These are phyloP conservation scores for Pandemis cinnamomeana DNA, from an alignment of 2,888 invertebrate species.

Conservation along the genomic window DNA sequence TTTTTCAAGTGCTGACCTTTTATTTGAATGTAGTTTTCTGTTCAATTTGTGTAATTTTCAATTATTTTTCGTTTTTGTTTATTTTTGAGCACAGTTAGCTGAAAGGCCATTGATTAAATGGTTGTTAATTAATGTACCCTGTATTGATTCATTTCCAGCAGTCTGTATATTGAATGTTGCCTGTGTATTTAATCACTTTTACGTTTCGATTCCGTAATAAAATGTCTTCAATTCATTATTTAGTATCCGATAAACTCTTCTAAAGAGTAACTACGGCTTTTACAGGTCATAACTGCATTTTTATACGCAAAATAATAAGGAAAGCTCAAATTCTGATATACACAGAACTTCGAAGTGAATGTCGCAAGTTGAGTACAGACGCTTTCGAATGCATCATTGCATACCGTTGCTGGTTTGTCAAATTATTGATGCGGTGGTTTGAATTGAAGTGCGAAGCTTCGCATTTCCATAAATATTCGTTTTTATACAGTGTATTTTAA, in stretches of 20 bases:
- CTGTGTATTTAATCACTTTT: conserved; percentile 47
- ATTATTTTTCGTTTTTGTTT: background rate
- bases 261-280: background rate
- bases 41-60: background rate
- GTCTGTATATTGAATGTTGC: conserved; percentile 67
- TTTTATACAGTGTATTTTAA: conserved; percentile 48
- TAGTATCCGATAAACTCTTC: background rate
- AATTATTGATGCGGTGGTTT: conserved; percentile 85
- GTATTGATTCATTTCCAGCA: conserved; percentile 50
- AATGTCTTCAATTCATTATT: conserved; percentile 2
- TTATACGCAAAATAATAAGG: background rate
- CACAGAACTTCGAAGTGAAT: conserved; percentile 60
- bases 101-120: conserved; percentile 28
- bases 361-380: conserved; percentile 69
- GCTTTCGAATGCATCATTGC: conserved; percentile 62
- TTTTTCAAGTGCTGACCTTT: conserved; percentile 13
- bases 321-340: background rate
- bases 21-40: background rate
- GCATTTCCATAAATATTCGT: conserved; percentile 60
- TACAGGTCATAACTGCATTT: background rate
- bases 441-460: conserved; percentile 78
- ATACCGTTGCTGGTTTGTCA: conserved; percentile 72
- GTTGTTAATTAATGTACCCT: conserved; percentile 45
- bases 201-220: conserved; percentile 24
- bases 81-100: conserved; percentile 2